Percentiles rank a stretch among this genome's conserved stretches.
These are phyloP conservation scores for Dasypus novemcinctus DNA, from an alignment of 2,113 vertebrate genomes.

Conservation along the genomic window DNA sequence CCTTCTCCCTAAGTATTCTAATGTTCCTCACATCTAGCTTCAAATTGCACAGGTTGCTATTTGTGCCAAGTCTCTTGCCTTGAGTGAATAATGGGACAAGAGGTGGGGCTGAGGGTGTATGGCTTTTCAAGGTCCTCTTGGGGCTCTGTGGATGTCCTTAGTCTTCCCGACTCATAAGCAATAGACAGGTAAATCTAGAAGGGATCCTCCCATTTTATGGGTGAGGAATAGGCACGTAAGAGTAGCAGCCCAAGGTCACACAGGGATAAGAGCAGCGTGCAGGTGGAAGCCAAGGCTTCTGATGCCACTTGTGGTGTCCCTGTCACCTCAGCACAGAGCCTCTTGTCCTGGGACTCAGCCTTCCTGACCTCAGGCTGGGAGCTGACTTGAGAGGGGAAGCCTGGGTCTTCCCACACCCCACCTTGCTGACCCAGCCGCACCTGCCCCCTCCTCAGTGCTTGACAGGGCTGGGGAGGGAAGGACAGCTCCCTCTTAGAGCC, in stretches of 20 bases:
- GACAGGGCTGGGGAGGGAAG: not conserved
- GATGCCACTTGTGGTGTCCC: not conserved
- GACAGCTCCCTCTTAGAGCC: not conserved
- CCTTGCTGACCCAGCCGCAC: conserved; percentile 34
- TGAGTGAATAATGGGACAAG: not conserved
- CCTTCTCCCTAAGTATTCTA: not conserved
- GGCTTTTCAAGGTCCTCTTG: not conserved
- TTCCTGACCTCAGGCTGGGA: not conserved
- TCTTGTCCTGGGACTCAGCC: not conserved
- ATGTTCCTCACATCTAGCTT: not conserved
- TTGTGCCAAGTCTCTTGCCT: not conserved
- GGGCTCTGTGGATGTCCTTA: not conserved
- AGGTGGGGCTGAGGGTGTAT: not conserved
- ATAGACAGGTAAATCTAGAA: not conserved
- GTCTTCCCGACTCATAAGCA: not conserved
- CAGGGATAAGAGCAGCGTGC: not conserved
- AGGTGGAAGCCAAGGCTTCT: not conserved
- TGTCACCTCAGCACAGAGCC: not conserved
- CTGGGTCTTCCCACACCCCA: not conserved
- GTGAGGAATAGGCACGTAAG: not conserved
- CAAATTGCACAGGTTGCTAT: not conserved
- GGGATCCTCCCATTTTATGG: not conserved
- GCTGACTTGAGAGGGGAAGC: not conserved
- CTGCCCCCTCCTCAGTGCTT: conserved; percentile 31
- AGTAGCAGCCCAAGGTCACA: not conserved